phyloP scores from a whole-genome alignment of 2,113 vertebrate species.

The Laticauda laticaudata region DNA sequence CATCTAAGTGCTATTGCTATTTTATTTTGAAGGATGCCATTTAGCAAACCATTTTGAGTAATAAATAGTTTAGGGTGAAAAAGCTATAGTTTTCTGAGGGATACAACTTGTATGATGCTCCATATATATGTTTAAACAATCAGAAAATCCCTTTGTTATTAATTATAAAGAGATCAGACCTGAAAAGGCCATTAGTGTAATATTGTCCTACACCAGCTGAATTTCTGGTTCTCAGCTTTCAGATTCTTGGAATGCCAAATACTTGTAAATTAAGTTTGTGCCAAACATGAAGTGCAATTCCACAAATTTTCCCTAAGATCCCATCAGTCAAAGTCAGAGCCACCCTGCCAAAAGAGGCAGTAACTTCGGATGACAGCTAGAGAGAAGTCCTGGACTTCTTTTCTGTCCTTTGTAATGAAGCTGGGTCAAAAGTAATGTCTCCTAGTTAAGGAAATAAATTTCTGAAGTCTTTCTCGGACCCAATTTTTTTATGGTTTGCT shows the following conservation, averaged over 20 bases:
- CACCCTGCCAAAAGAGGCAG: neutral
- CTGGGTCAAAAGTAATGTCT: neutral
- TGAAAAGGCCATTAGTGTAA: neutral
- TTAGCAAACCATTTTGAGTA: neutral
- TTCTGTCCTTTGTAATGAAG: constrained; percentile 7
- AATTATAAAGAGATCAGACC: neutral
- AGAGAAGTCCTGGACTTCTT: constrained; percentile 39
- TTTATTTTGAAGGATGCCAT: neutral
- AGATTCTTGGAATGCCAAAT: neutral
- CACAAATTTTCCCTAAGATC: neutral
- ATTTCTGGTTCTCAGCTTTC: neutral
- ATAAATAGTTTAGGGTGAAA: neutral
- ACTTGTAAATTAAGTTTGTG: constrained; percentile 19
- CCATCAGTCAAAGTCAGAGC: constrained; percentile 1
- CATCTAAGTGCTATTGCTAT: neutral
- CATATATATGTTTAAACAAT: neutral
- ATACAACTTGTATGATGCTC: neutral
- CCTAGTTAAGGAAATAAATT: neutral
- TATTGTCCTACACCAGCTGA: neutral
- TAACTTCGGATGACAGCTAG: constrained; percentile 41
- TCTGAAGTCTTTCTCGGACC: neutral
- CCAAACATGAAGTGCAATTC: constrained; percentile 30
- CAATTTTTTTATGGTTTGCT: neutral
- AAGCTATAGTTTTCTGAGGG: neutral
- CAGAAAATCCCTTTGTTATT: constrained; percentile 1